These are phyloP conservation scores for Daphoenositta chrysoptera DNA, from an alignment of 2,113 vertebrate species.

Conservation along the genomic window DNA sequence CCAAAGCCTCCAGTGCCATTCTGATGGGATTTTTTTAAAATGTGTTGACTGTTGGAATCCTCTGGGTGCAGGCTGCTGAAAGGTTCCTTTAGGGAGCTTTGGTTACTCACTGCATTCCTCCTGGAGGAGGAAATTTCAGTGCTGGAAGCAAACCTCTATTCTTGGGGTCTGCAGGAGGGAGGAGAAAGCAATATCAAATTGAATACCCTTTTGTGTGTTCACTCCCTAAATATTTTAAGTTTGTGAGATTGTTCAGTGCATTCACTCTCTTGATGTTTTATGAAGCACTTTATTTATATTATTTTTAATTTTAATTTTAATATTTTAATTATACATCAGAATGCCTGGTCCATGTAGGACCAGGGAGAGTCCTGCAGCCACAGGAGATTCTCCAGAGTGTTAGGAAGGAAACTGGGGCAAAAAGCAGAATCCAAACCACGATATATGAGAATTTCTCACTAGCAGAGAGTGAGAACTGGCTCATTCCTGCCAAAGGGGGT, in stretches of 20 bases:
- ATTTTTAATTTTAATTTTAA: too few species aligned
- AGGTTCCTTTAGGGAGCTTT: not conserved
- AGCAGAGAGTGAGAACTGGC: not conserved
- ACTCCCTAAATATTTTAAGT: not conserved
- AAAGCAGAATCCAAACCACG: not conserved
- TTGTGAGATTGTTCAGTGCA: not conserved
- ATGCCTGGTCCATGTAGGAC: rapidly evolving
- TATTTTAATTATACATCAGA: not conserved
- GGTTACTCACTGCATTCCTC: not conserved
- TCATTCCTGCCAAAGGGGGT: not conserved
- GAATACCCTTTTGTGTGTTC: not conserved
- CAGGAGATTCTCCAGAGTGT: not conserved
- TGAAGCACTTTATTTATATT: not conserved
- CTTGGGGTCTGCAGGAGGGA: not conserved
- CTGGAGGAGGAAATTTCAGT: not conserved
- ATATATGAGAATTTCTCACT: not conserved
- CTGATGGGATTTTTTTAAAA: not conserved
- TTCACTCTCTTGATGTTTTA: not conserved
- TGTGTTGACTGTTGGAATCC: not conserved
- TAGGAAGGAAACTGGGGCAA: not conserved
- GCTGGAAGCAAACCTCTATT: not conserved
- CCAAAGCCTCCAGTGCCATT: not conserved
- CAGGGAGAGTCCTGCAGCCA: not conserved
- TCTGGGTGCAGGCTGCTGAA: not conserved
- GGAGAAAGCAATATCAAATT: not conserved